Base-by-base conservation (phyloP, 1,140 invertebrate species). In the Drosophila repleta region DNA sequence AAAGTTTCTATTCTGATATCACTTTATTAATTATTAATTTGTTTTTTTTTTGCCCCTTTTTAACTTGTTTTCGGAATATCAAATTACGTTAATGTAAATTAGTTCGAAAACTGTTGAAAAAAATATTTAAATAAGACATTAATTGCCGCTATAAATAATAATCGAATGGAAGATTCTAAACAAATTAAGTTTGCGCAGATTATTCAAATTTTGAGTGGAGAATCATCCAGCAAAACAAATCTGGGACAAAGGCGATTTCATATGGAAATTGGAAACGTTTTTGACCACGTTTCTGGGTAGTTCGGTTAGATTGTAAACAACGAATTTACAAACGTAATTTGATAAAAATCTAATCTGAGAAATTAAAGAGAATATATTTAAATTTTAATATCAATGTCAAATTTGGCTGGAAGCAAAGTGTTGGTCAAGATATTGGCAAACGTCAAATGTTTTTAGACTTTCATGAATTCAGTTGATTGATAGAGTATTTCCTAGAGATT, bases 41-140 rank as follows among this genome's bases (percentile, higher is more conserved):
- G 6, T 5, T 6, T 20, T 5, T 37, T 24, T n/a, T 24, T 10
- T 35, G 0, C 15, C 18, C 8, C 17, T 66, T 66, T 66, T 15
- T 39, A 66, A 52, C 56, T 18, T n/a, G 56, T 62, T 68, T 11
- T 29, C 13, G 11, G 26, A 32, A 32, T n/a, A 24, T 49, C 10
- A 17, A n/a, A n/a, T 53, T 15, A 5, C 26, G 20, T 32, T 24
- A 20, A 64, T 58, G 13, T 26, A 66, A 66, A 66, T 57, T 1
- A 48, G 43, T 11, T 66, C 1, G 17, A 66, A 35, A 48, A 56
- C 18, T n/a, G 20, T 24, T 46, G 32, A 21, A 55, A 29, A 55
- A 29, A n/a, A 10, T 24, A 37, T 55, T 37, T 10, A 43, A 46
- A 29, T 32, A 46, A 10, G 3, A 15, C 17, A 35, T 60, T 60